phyloP scores from a whole-genome alignment of 1,140 invertebrate genomes.

The Drosophila pallidifrons region DNA sequence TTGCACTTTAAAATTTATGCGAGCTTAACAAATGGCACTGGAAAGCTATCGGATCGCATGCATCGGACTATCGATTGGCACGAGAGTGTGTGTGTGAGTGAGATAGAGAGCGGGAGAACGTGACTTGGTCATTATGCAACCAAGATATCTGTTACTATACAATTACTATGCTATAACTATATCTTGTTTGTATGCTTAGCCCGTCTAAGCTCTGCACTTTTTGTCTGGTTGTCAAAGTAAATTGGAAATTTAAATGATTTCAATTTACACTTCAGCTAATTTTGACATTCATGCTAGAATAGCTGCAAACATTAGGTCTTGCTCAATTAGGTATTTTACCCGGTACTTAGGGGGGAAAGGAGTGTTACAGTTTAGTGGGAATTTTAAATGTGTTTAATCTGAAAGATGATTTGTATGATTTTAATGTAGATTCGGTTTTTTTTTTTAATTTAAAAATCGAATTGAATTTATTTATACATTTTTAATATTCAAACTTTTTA shows the following conservation, averaged over 20 bases:
- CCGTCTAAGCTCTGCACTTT: constrained; percentile 3
- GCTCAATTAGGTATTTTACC: neutral
- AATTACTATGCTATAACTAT: no score
- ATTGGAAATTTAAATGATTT: neutral
- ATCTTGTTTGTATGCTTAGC: neutral
- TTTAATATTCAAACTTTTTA: no score
- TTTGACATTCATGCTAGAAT: neutral
- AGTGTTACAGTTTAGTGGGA: no score
- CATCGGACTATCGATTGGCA: neutral
- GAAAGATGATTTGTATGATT: no score
- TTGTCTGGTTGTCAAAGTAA: neutral
- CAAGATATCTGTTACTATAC: neutral
- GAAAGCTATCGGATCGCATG: constrained; percentile 29
- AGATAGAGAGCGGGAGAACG: neutral
- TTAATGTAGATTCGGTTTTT: no score
- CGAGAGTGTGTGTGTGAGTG: no score
- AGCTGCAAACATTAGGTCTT: neutral
- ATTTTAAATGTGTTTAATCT: no score
- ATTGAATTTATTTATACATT: no score
- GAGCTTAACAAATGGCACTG: constrained; percentile 21
- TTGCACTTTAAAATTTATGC: constrained; percentile 35
- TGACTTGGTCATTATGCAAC: neutral
- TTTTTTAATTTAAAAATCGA: no score
- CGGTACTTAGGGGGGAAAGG: no score
- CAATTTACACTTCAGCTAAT: no score